These are phyloP conservation scores for Scaptomyza graminum DNA, from an alignment of 1,140 invertebrate genomes.

Conservation along the genomic window DNA sequence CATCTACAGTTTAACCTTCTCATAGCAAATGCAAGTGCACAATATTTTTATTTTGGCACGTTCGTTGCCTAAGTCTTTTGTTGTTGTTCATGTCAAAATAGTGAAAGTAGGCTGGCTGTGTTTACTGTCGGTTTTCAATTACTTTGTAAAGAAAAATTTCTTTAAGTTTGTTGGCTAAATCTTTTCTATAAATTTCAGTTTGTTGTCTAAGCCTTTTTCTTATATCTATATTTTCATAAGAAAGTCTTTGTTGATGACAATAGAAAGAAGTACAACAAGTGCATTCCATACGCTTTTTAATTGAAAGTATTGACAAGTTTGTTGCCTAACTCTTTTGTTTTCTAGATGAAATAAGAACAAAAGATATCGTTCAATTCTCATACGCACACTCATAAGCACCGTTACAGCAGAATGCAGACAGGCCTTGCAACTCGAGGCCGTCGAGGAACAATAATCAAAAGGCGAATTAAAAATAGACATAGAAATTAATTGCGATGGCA, in stretches of 20 bases:
- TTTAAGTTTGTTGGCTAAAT: constrained; percentile 6
- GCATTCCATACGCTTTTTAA: background rate
- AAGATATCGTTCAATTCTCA: too few species aligned
- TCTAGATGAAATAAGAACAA: background rate
- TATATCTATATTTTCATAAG: too few species aligned
- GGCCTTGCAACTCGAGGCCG: background rate
- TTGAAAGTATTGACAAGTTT: constrained; percentile 44
- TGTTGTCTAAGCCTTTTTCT: constrained; percentile 74
- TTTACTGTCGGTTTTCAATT: background rate
- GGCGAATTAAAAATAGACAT: constrained; percentile 69
- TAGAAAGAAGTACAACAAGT: too few species aligned
- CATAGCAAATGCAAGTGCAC: background rate
- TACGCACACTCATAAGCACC: constrained; percentile 16
- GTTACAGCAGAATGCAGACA: constrained; percentile 22
- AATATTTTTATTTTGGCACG: constrained; percentile 9
- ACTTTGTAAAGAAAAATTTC: background rate
- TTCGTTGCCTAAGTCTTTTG: constrained; percentile 71
- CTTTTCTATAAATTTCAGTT: constrained; percentile 39
- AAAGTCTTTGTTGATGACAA: too few species aligned
- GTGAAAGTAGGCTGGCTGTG: background rate
- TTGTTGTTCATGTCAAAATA: constrained; percentile 20
- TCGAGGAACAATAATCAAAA: constrained; percentile 52
- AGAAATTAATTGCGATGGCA: constrained; percentile 73
- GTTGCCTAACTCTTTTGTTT: constrained; percentile 78
- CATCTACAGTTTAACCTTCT: too few species aligned